Base-by-base conservation (phyloP, 2,888 invertebrate genomes). In the Drosophila neutralis region DNA sequence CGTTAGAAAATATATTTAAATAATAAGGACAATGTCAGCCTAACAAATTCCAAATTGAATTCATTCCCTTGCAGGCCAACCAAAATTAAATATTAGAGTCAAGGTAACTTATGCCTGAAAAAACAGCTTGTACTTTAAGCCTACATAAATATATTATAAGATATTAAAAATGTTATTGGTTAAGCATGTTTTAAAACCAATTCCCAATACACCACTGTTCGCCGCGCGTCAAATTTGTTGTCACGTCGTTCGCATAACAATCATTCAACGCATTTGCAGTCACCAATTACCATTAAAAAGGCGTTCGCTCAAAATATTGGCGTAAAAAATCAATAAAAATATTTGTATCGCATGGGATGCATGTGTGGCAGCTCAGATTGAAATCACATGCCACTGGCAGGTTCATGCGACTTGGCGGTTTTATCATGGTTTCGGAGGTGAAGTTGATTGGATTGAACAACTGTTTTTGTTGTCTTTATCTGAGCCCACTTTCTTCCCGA, bases 231-330 rank as follows among this genome's bases (percentile, higher is more conserved):
- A 4, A 4, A 33, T 56, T 21, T 51, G 15, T 27, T 11, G 36
- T 54, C 85, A 85, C 88, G 83, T 82, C 53, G 68, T 67, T 64
- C 53, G 10, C 69, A 74, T 85, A 76, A 82, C 21, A 85, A 76
- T 72, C 72, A 72, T 76, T 85, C 73, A 79, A 79, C 69, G 80
- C 56, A 42, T 73, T 68, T 71, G 64, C 69, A 71, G 62, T 48
- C 60, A 48, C 65, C 69, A 80, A 72, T 83, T 87, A 73, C 53
- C 69, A 71, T 85, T 77, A 72, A 83, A 71, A 76, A 58, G 51
- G 54, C 60, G 56, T 68, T 62, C 60, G 27, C 52, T 31, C 45
- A 64, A 68, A 69, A 59, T 53, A 38, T 51, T 56, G 27, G n/a
- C 35, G 36, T 29, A 49, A 59, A 71, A 83, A 68, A 66, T 73